These are phyloP conservation scores for Callyntrura sp. DNA, from an alignment of 2,888 invertebrate species.

Conservation along the genomic window DNA sequence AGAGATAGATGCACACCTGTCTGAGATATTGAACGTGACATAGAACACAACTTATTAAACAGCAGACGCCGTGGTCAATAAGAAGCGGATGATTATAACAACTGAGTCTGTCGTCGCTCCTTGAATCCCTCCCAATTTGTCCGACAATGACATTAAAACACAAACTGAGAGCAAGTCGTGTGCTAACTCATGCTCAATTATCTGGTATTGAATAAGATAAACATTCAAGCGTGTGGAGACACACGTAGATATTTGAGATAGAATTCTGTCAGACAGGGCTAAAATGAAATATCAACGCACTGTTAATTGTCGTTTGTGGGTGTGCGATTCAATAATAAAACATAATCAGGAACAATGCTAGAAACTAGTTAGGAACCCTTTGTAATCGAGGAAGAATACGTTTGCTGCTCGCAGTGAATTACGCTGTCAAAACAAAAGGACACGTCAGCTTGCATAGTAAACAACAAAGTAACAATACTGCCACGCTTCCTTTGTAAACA, in stretches of 20 bases:
- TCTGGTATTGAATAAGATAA: background rate
- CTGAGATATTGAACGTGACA: background rate
- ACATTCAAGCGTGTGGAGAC: constrained; percentile 36
- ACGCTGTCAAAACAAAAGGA: background rate
- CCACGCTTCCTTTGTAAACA: background rate
- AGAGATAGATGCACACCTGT: background rate
- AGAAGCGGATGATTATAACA: background rate
- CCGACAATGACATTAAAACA: constrained; percentile 52
- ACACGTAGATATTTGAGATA: constrained; percentile 31
- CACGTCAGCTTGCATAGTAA: background rate
- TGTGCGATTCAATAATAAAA: constrained; percentile 53
- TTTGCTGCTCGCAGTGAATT: background rate
- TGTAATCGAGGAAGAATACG: background rate
- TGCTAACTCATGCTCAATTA: constrained; percentile 26
- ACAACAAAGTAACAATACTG: background rate
- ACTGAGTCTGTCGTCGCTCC: constrained; percentile 23
- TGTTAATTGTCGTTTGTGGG: constrained; percentile 69
- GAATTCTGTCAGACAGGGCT: constrained; percentile 35
- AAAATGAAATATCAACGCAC: constrained; percentile 61
- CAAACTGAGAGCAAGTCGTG: constrained; percentile 1
- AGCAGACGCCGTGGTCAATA: too few species aligned
- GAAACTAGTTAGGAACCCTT: background rate
- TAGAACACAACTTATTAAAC: constrained; percentile 11
- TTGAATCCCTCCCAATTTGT: constrained; percentile 36
- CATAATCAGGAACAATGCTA: background rate